These are phyloP conservation scores for Amblyraja radiata DNA, from an alignment of 2,797 vertebrate genomes.

Conservation along the genomic window DNA sequence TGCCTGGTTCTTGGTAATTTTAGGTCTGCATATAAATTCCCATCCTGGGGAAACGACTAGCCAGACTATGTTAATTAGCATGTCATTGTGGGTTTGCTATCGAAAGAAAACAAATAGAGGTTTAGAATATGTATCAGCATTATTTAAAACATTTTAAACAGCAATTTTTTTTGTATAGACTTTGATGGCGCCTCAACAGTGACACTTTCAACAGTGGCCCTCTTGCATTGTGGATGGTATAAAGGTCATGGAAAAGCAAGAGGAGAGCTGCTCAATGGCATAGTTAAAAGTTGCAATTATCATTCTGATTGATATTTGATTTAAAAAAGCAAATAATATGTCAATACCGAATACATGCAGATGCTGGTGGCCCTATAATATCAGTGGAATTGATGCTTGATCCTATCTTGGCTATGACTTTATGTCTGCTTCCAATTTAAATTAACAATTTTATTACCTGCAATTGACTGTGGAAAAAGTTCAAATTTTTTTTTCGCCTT, in stretches of 20 bases:
- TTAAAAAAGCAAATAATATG: not conserved
- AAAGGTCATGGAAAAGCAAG: not conserved
- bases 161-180: not conserved
- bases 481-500: no score
- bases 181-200: not conserved
- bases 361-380: not conserved
- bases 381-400: no score
- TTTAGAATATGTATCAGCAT: not conserved
- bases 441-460: not conserved
- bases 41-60: not conserved
- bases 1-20: not conserved
- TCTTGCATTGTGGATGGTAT: not conserved
- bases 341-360: not conserved
- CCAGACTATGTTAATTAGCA: not conserved
- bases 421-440: not conserved
- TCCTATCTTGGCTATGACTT: not conserved
- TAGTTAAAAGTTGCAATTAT: not conserved
- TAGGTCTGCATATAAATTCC: not conserved
- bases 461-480: not conserved
- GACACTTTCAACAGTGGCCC: not conserved
- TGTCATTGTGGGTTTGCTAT: not conserved
- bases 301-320: not conserved
- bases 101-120: not conserved
- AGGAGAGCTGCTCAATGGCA: not conserved
- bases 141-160: no score